Evolutionary conservation across 2,113 vertebrate genomes (phyloP).

Genomic region (Crotophaga sulcirostris): DNA sequence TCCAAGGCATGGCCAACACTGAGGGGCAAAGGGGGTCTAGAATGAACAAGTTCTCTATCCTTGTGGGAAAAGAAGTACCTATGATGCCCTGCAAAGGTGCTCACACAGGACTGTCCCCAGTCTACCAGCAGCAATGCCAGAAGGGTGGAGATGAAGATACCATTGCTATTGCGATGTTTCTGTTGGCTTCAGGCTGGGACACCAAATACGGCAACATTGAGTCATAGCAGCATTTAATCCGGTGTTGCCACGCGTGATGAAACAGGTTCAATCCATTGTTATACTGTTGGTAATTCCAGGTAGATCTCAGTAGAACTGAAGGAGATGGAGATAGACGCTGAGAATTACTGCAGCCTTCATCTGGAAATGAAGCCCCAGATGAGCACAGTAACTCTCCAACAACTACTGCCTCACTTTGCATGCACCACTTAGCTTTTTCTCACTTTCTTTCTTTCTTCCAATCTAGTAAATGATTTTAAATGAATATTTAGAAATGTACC

Average conservation of each 20-base stretch:
- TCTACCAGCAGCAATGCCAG: neutral
- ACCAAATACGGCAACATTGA: neutral
- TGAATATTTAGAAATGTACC: neutral
- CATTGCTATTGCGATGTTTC: neutral
- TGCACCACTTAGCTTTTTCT: neutral
- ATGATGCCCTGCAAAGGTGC: neutral
- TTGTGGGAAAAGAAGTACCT: neutral
- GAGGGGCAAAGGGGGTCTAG: neutral
- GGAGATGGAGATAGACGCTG: neutral
- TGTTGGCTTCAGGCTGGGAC: neutral
- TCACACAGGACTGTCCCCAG: neutral
- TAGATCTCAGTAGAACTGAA: neutral
- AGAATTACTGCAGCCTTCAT: neutral
- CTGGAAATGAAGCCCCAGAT: neutral
- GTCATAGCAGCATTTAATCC: neutral
- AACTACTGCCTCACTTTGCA: neutral
- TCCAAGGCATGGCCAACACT: neutral
- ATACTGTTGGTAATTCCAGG: neutral
- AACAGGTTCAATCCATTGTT: rapidly evolving
- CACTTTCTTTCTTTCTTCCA: neutral
- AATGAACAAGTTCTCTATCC: neutral
- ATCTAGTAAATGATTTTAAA: neutral
- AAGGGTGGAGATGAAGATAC: neutral
- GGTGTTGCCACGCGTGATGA: neutral
- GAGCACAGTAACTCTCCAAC: neutral